These are phyloP conservation scores for Ptychobarbus kaznakovi DNA, from an alignment of 2,797 vertebrate genomes.

Conservation along the genomic window DNA sequence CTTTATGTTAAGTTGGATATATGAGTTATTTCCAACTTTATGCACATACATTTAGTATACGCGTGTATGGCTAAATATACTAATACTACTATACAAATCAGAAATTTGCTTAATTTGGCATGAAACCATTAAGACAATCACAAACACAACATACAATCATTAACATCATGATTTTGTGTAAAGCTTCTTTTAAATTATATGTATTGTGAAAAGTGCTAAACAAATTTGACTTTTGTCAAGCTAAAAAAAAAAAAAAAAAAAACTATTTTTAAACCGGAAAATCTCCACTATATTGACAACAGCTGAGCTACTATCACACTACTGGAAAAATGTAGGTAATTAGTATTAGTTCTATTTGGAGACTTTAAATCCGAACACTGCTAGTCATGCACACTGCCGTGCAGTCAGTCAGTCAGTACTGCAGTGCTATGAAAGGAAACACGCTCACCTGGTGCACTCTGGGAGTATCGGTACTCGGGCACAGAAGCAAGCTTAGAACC, in stretches of 20 bases:
- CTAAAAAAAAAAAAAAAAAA: too few species aligned
- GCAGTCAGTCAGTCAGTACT: neutral
- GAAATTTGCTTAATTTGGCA: neutral
- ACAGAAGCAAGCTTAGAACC: constrained; percentile 92
- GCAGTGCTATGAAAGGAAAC: neutral
- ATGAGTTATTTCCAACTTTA: too few species aligned
- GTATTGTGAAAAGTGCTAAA: neutral
- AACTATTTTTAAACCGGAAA: neutral
- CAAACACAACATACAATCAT: neutral
- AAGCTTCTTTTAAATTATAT: neutral
- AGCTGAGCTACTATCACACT: neutral
- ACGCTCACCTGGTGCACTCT: constrained; percentile 93
- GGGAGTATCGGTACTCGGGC: constrained; percentile 94
- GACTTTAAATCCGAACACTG: neutral
- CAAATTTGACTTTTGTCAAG: too few species aligned
- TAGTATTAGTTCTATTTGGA: neutral
- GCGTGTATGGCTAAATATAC: too few species aligned
- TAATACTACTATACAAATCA: too few species aligned
- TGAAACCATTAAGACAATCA: neutral
- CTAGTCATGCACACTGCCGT: neutral
- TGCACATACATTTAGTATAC: too few species aligned
- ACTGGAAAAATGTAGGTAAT: neutral
- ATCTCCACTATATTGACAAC: neutral
- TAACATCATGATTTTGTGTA: neutral
- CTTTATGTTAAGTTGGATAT: too few species aligned